These are phyloP conservation scores for Pseudoips prasinana DNA, from an alignment of 2,888 invertebrate genomes.

Conservation along the genomic window DNA sequence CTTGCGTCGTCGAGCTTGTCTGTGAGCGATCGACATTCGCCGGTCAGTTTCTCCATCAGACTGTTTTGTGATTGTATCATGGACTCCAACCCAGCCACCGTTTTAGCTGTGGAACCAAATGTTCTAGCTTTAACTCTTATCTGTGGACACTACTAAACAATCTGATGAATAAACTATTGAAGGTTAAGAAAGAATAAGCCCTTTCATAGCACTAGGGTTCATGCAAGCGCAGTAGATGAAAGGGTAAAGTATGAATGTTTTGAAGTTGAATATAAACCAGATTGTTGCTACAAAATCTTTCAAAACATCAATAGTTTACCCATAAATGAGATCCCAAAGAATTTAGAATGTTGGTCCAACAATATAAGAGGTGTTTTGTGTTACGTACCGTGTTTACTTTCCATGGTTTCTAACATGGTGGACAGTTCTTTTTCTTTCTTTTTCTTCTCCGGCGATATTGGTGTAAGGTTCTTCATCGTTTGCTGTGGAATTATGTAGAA, in stretches of 20 bases:
- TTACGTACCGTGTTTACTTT: conserved; percentile 90
- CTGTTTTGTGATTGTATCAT: conserved; percentile 95
- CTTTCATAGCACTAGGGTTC: conserved; percentile 65
- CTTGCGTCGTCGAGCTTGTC: conserved; percentile 94
- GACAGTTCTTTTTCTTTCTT: conserved; percentile 86
- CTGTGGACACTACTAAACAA: conserved; percentile 54
- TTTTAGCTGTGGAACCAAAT: conserved; percentile 88
- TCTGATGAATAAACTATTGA: conserved; percentile 88
- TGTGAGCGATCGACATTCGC: conserved; percentile 94
- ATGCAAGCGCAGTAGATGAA: conserved; percentile 77
- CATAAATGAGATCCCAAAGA: conserved; percentile 45
- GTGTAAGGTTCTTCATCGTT: conserved; percentile 83
- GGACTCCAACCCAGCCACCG: conserved; percentile 93
- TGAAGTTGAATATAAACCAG: conserved; percentile 46
- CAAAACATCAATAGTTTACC: conserved; percentile 83
- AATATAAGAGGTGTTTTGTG: too few species aligned
- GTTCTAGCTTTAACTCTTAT: conserved; percentile 49
- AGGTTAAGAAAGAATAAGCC: conserved; percentile 63
- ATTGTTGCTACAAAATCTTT: conserved; percentile 42
- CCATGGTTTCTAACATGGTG: conserved; percentile 89
- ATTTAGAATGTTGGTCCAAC: conserved; percentile 5
- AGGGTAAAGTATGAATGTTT: conserved; percentile 81
- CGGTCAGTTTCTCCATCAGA: conserved; percentile 95
- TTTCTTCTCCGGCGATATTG: conserved; percentile 84
- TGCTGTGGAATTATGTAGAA: conserved; percentile 56